Evolutionary conservation across 92 coral and sea anemone genomes (phyloP).

Genomic region (Nematostella vectensis): DNA sequence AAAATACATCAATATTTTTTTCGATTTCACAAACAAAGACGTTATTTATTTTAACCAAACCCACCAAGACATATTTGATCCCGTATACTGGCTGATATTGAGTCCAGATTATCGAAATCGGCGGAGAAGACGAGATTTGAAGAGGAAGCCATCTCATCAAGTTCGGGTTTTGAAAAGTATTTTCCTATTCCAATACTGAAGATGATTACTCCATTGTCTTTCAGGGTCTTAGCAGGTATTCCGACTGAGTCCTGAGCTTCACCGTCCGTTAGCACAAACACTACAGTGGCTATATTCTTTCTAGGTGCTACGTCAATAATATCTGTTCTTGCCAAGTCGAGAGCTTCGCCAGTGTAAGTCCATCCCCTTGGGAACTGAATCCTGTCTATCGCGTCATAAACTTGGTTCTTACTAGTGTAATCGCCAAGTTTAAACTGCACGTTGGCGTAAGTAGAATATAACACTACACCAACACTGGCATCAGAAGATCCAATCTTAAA

Average conservation of each 20-base stretch:
- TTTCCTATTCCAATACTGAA: conserved; percentile 59
- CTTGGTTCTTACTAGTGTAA: background rate
- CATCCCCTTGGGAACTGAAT: conserved; percentile 35
- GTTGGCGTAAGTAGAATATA: conserved; percentile 2
- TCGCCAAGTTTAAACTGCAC: conserved; percentile 8
- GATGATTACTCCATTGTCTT: conserved; percentile 66
- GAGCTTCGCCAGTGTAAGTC: conserved; percentile 65
- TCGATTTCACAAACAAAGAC: no score
- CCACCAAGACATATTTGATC: conserved; percentile 60
- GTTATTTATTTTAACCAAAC: no score
- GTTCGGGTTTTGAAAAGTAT: conserved; percentile 22
- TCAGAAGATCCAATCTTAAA: conserved; percentile 42
- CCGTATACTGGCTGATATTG: conserved; percentile 31
- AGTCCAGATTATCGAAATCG: conserved; percentile 38
- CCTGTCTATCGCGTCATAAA: background rate
- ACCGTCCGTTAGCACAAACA: conserved; percentile 66
- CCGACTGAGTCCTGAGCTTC: conserved; percentile 44
- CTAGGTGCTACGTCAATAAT: conserved; percentile 44
- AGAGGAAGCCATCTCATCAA: conserved; percentile 69
- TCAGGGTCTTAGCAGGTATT: conserved; percentile 57
- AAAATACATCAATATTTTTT: no score
- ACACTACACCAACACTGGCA: conserved; percentile 50
- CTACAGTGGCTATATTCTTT: conserved; percentile 39
- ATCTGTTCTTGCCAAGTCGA: conserved; percentile 38
- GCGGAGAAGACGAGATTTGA: conserved; percentile 57